phyloP scores from a whole-genome alignment of 2,113 vertebrate genomes.

The Acanthochromis polyacanthus region DNA sequence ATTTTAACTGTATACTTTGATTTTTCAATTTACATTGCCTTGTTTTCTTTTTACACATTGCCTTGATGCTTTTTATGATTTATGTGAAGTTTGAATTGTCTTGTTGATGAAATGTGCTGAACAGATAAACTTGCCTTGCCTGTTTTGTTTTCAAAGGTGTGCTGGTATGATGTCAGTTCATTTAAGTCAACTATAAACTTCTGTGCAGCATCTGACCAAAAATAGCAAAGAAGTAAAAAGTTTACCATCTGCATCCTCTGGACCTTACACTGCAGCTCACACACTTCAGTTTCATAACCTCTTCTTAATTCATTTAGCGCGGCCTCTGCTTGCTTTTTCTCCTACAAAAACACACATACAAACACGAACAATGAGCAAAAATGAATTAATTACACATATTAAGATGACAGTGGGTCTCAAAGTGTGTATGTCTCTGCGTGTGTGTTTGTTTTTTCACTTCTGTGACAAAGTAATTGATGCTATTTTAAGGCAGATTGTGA shows the following conservation, averaged over 20 bases:
- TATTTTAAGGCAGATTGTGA: constrained; percentile 16
- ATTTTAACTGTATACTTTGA: no score
- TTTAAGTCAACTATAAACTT: background rate
- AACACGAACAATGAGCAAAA: background rate
- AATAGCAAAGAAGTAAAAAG: background rate
- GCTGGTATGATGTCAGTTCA: no score
- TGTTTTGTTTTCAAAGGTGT: no score
- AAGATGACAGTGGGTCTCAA: background rate
- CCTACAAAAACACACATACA: constrained; percentile 79
- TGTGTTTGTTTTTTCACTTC: background rate
- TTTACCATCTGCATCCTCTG: constrained; percentile 92
- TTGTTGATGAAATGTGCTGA: no score
- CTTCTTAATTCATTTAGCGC: constrained; percentile 87
- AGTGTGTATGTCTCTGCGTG: background rate
- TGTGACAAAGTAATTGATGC: background rate
- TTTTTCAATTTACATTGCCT: no score
- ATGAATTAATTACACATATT: background rate
- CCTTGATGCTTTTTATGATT: no score
- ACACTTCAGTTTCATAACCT: constrained; percentile 91
- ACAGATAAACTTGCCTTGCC: no score
- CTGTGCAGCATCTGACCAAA: background rate
- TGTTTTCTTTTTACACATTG: no score
- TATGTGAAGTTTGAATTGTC: no score
- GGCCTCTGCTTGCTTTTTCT: constrained; percentile 88
- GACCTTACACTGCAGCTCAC: constrained; percentile 93